Base-by-base conservation (phyloP, 2,797 vertebrate species). In the Clarias platycephalus region DNA sequence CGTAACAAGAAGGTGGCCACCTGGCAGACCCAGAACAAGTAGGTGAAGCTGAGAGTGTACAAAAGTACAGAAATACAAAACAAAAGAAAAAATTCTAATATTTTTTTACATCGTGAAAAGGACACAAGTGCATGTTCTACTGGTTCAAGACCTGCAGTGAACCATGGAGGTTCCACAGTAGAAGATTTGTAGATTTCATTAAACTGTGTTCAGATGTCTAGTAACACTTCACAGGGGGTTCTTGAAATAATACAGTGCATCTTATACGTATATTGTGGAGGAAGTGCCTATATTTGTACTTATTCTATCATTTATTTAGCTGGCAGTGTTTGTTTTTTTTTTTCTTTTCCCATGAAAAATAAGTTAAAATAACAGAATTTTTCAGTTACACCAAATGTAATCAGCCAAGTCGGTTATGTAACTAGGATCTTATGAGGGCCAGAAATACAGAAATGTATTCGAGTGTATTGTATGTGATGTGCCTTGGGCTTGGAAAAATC, bases 111-210 rank as follows among this genome's bases (percentile, higher is more conserved):
- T 22, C 67, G 18, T 24, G 34, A 70, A 70, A 70, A 70, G 20
- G 9, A 13, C 4, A 12, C 37, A 71, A 24, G 37, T 71, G 22
- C 12, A 40, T 22, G 18, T 37, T 34, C 22, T 68, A 37, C 31
- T 0, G 28, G 64, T 5, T 18, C 18, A 68, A 37, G 18, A 10
- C 9, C 18, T 68, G 66, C 34, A 68, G 31, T 68, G 66, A 37
- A 22, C 31, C 66, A 37, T 10, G 18, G 31, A 22, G 28, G 18
- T 68, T 8, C 66, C 31, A 68, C 31, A 68, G 66, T 20, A 8
- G 31, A 68, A 37, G 66, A 68, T 31, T 68, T 68, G 66, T 37
- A 68, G 18, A 37, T 68, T 68, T 68, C 66, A 68, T 68, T 68
- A 68, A 68, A 68, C 31, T 22, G 31, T 22, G 8, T 37, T 68